Evolutionary conservation across 1,140 invertebrate species (phyloP).

Genomic region (Zaprionus lachaisei): DNA sequence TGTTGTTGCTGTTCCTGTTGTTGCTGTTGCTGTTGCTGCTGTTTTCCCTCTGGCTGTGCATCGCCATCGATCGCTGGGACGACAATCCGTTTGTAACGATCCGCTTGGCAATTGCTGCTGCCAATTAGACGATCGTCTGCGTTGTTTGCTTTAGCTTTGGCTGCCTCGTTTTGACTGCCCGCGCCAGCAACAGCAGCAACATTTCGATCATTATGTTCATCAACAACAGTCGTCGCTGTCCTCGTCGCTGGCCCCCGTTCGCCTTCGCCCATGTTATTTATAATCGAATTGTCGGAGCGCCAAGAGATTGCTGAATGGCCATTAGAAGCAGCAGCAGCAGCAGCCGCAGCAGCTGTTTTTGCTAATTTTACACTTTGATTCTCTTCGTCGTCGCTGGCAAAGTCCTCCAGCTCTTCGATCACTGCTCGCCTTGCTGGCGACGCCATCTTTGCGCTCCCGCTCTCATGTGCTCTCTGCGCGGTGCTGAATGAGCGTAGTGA

Average conservation of each 20-base stretch:
- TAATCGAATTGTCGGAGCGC: conserved; percentile 71
- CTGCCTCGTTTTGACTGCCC: conserved; percentile 79
- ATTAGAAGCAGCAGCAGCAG: conserved; percentile 36
- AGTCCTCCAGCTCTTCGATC: conserved; percentile 79
- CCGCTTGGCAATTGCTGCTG: conserved; percentile 36
- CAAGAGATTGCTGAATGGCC: conserved; percentile 59
- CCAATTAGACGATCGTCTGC: conserved; percentile 60
- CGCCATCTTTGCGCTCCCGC: conserved; percentile 11
- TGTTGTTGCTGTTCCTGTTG: background rate
- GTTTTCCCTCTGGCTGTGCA: conserved; percentile 1
- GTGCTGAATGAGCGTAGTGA: conserved; percentile 16
- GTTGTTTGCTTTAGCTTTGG: conserved; percentile 61
- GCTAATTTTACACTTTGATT: conserved; percentile 73
- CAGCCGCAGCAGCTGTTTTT: conserved; percentile 72
- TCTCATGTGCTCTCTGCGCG: conserved; percentile 12
- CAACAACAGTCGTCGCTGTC: conserved; percentile 47
- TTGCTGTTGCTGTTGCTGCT: background rate
- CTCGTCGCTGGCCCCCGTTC: conserved; percentile 13
- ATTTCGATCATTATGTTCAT: conserved; percentile 66
- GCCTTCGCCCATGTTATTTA: conserved; percentile 72
- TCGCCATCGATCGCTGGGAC: conserved; percentile 54
- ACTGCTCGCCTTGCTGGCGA: conserved; percentile 55
- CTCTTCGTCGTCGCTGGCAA: conserved; percentile 61
- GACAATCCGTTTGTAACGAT: conserved; percentile 30
- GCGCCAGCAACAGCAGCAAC: conserved; percentile 35